Percentiles rank a stretch among this genome's conserved stretches.
phyloP scores from a whole-genome alignment of 1,140 invertebrate genomes.

The Eulimnadia texana region DNA sequence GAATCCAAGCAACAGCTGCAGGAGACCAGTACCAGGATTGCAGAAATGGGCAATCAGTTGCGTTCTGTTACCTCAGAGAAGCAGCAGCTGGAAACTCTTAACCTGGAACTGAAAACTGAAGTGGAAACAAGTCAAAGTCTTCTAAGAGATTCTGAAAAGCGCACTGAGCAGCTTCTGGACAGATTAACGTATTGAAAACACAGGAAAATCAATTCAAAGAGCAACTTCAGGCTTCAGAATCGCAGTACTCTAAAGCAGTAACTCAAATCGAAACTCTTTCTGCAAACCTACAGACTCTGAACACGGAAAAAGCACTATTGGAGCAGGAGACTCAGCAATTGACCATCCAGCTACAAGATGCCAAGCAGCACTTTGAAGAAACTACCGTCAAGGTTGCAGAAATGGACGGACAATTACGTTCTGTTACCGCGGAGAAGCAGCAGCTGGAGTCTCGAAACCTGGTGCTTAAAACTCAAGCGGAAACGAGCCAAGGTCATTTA shows the following conservation, averaged over 20 bases:
- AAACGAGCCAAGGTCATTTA: neutral
- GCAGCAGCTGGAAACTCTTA: too few relatives aligned
- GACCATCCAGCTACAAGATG: neutral
- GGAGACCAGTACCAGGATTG: neutral
- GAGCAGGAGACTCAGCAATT: neutral
- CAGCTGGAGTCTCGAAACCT: neutral
- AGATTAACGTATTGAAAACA: too few relatives aligned
- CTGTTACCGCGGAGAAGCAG: neutral
- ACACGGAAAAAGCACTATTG: neutral
- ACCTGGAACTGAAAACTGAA: too few relatives aligned
- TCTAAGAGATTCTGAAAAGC: too few relatives aligned
- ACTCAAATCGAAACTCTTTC: too few relatives aligned
- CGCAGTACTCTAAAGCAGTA: too few relatives aligned
- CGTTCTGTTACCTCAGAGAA: neutral
- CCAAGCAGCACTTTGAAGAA: neutral
- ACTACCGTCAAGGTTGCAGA: neutral
- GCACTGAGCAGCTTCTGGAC: too few relatives aligned
- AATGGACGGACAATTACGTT: neutral
- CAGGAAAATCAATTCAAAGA: too few relatives aligned
- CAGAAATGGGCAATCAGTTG: neutral
- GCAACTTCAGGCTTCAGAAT: too few relatives aligned
- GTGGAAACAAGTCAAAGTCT: too few relatives aligned
- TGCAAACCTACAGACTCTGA: too few relatives aligned
- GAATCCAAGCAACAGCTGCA: neutral
- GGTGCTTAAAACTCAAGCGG: neutral